Conservation (phyloP, 2,113 vertebrate genomes). For the Hystrix brachyura region DNA sequence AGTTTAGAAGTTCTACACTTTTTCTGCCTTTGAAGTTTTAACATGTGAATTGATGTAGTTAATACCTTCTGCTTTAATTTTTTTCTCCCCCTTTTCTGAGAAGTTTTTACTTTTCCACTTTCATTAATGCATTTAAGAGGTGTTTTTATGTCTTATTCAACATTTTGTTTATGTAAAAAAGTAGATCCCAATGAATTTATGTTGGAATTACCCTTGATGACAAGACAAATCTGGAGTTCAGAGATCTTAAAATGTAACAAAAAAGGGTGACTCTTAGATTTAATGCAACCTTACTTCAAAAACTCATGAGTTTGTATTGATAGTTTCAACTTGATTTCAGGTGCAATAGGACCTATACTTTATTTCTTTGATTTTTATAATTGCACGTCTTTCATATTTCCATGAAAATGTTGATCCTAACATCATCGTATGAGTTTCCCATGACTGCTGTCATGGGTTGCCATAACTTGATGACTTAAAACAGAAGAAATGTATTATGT, state of each 20-base stretch:
- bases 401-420: neutral
- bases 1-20: neutral
- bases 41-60: neutral
- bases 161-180: conserved; percentile 4
- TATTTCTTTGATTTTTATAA: neutral
- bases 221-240: neutral
- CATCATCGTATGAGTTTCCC: neutral
- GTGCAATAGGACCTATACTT: neutral
- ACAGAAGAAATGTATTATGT: neutral
- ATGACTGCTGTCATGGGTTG: neutral
- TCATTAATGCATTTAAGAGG: neutral
- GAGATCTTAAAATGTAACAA: neutral
- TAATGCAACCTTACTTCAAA: neutral
- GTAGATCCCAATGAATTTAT: neutral
- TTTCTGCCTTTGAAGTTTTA: neutral
- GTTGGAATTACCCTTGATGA: neutral
- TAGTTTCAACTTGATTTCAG: neutral
- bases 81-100: neutral
- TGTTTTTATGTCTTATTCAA: neutral
- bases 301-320: neutral
- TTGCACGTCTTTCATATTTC: neutral
- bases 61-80: neutral
- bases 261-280: neutral
- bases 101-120: neutral
- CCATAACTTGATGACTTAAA: neutral